A percentile compares a stretch with the other conserved stretches of the same genome.
These are phyloP conservation scores for Ursus arctos DNA, from an alignment of 2,113 vertebrate genomes.

Conservation along the genomic window DNA sequence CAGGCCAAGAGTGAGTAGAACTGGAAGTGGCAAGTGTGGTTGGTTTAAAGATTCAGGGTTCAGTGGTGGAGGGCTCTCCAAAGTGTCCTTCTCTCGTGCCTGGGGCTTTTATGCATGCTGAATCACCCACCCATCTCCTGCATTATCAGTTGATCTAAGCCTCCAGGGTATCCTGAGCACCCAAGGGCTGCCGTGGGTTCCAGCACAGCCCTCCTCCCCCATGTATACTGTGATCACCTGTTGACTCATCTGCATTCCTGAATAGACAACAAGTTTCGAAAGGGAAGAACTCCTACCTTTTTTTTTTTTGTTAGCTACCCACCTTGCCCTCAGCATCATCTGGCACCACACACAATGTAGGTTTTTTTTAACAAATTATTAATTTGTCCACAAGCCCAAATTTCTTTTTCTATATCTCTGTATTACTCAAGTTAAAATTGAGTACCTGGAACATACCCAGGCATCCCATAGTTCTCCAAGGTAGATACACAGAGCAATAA, in stretches of 20 bases:
- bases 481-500: neutral
- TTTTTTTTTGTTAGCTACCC: neutral
- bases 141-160: neutral
- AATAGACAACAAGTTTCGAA: neutral
- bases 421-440: neutral
- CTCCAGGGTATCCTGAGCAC: neutral
- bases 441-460: neutral
- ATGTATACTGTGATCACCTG: too few relatives aligned
- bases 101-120: neutral
- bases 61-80: neutral
- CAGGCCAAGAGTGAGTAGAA: neutral
- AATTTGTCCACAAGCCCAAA: neutral
- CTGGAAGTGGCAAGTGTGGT: neutral
- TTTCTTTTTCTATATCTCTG: neutral
- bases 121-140: neutral
- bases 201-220: neutral
- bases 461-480: neutral
- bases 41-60: neutral
- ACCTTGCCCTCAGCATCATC: neutral
- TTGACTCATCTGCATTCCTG: neutral
- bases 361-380: conserved; percentile 3
- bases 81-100: neutral
- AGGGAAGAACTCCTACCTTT: neutral
- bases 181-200: neutral
- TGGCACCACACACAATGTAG: neutral